Percentiles rank a stretch among this genome's conserved stretches.
These are phyloP conservation scores for Dichetophora obliterata DNA, from an alignment of 2,888 invertebrate species.

Conservation along the genomic window DNA sequence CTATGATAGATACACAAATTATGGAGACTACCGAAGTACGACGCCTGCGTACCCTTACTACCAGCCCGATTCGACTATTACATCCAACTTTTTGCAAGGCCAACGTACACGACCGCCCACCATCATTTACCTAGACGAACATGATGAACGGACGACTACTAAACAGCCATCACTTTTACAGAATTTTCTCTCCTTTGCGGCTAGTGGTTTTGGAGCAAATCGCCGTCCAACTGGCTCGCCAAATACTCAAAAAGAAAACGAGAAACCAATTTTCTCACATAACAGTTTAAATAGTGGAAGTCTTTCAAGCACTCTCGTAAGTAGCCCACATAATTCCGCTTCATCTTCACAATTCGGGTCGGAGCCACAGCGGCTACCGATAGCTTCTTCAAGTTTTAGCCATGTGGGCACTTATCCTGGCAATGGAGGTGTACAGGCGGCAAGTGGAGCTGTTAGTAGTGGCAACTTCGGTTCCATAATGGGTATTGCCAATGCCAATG, in stretches of 20 bases:
- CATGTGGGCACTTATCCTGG: slow-evolving; percentile 46
- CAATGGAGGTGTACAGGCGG: slow-evolving; percentile 56
- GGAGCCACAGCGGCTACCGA: slow-evolving; percentile 32
- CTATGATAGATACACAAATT: slow-evolving; percentile 55
- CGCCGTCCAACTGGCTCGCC: slow-evolving; percentile 26
- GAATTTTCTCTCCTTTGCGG: slow-evolving; percentile 60
- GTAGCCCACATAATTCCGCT: slow-evolving; percentile 53
- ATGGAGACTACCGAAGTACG: slow-evolving; percentile 49
- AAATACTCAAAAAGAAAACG: slow-evolving; percentile 19
- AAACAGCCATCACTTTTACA: slow-evolving; percentile 62
- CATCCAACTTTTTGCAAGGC: slow-evolving; percentile 44
- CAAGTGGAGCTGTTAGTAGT: slow-evolving; percentile 60
- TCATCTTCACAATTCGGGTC: slow-evolving; percentile 35
- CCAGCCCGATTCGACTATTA: slow-evolving; percentile 42
- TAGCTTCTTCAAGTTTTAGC: slow-evolving; percentile 50
- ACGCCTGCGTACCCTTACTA: slow-evolving; percentile 53
- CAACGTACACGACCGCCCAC: slow-evolving; percentile 66
- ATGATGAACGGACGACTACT: slow-evolving; percentile 58
- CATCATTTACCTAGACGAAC: slow-evolving; percentile 65
- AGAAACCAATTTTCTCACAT: slow-evolving; percentile 1
- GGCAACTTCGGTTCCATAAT: slow-evolving; percentile 62
- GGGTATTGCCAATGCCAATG: slow-evolving; percentile 61
- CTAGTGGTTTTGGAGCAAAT: slow-evolving; percentile 48
- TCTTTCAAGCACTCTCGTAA: slow-evolving; percentile 38
- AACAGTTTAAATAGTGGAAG: neutral